Percentiles rank a stretch among this genome's conserved stretches.
These are phyloP conservation scores for Anhinga rufa DNA, from an alignment of 2,113 vertebrate genomes.

Conservation along the genomic window DNA sequence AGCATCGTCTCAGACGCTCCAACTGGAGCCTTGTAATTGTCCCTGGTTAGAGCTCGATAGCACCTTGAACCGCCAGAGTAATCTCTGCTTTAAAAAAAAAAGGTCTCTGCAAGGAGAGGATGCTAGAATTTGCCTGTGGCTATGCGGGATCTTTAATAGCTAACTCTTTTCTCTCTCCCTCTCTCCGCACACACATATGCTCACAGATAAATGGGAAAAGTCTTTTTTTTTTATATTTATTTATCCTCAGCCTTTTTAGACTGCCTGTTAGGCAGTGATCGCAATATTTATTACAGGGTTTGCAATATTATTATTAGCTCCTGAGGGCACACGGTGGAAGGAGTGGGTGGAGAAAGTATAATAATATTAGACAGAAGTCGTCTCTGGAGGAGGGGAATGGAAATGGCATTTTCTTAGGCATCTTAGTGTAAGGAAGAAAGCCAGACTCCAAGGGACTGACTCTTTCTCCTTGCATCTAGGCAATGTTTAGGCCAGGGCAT, in stretches of 20 bases:
- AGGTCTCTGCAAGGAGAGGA: conserved; percentile 67
- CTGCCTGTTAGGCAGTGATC: conserved; percentile 63
- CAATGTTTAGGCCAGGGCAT: neutral
- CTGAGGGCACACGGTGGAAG: conserved; percentile 34
- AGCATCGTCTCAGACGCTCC: conserved; percentile 73
- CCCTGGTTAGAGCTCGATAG: conserved; percentile 77
- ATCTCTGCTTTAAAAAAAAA: conserved; percentile 68
- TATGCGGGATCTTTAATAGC: conserved; percentile 76
- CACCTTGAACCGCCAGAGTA: conserved; percentile 80
- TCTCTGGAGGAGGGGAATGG: neutral
- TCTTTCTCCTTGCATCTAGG: neutral
- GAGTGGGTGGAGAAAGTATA: neutral
- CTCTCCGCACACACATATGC: neutral
- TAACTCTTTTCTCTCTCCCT: conserved; percentile 55
- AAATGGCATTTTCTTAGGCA: neutral
- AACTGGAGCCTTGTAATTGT: conserved; percentile 81
- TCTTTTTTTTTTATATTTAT: conserved; percentile 29
- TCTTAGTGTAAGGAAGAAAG: neutral
- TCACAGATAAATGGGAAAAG: conserved; percentile 69
- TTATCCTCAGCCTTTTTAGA: conserved; percentile 59
- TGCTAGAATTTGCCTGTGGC: conserved; percentile 78
- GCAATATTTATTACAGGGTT: conserved; percentile 63
- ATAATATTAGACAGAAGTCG: neutral
- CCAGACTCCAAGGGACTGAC: neutral
- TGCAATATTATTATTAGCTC: conserved; percentile 28